Conservation (phyloP, 2,888 invertebrate genomes). For the Prosopocoilus inquinatus region DNA sequence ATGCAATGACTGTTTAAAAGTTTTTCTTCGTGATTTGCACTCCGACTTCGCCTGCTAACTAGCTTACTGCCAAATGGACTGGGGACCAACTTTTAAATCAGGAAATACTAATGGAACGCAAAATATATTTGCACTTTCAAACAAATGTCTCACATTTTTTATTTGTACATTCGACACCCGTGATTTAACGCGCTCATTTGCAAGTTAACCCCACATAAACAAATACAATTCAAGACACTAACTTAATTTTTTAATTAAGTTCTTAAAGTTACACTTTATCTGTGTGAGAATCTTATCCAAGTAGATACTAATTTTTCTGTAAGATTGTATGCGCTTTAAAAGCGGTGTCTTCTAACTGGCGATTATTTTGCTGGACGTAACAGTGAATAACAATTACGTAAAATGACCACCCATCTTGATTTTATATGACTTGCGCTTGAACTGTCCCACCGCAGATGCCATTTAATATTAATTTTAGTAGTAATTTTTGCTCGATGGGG, state of each 20-base stretch:
- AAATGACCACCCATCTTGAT: slow-evolving; percentile 2
- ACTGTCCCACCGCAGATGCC: too few relatives aligned
- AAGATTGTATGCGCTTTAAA: too few relatives aligned
- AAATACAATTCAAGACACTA: too few relatives aligned
- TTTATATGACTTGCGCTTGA: not conserved
- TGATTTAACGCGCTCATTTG: too few relatives aligned
- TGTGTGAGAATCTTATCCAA: too few relatives aligned
- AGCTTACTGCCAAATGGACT: slow-evolving; percentile 35
- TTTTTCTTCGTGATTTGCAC: slow-evolving; percentile 37
- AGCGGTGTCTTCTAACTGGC: not conserved
- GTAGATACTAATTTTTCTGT: too few relatives aligned
- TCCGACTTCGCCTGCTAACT: slow-evolving; percentile 30
- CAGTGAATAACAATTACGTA: not conserved
- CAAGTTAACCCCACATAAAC: too few relatives aligned
- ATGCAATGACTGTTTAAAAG: slow-evolving; percentile 38
- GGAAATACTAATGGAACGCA: slow-evolving; percentile 37
- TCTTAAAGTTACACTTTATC: too few relatives aligned
- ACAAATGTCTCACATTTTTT: slow-evolving; percentile 28
- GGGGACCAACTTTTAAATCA: slow-evolving; percentile 33
- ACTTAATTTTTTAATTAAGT: too few relatives aligned
- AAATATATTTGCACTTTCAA: slow-evolving; percentile 31
- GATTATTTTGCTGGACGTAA: not conserved
- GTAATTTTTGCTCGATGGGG: too few relatives aligned
- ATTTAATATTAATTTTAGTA: too few relatives aligned
- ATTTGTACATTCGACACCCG: not conserved